phyloP scores from a whole-genome alignment of 2,797 vertebrate species.

The Bucorvus abyssinicus region DNA sequence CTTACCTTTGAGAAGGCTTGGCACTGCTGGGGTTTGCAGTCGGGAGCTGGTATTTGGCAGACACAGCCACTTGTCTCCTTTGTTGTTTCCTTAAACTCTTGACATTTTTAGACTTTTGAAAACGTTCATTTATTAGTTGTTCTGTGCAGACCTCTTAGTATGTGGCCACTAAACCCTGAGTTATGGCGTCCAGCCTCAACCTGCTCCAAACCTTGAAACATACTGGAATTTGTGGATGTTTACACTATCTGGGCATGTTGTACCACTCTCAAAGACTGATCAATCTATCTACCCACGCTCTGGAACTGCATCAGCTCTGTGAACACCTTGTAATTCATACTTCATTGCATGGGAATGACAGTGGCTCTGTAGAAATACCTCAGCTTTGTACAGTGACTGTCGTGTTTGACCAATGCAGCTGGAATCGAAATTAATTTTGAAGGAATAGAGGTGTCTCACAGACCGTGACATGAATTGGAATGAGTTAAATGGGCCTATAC shows the following conservation, averaged over 20 bases:
- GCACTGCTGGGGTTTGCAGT: background rate
- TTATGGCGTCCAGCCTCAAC: background rate
- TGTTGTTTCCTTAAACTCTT: background rate
- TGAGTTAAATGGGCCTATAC: background rate
- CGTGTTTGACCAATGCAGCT: background rate
- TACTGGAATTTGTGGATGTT: background rate
- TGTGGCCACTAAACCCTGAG: background rate
- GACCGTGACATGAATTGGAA: too few relatives aligned
- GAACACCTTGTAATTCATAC: background rate
- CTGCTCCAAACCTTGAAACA: background rate
- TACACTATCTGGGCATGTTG: background rate
- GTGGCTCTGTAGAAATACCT: background rate
- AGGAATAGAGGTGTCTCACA: background rate
- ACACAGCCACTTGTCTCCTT: background rate
- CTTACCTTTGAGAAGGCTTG: background rate
- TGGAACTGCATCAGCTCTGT: background rate
- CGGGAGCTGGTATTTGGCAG: background rate
- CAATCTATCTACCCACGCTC: background rate
- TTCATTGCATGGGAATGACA: background rate
- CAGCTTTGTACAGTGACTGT: background rate
- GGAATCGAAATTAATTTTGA: background rate
- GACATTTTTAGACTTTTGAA: background rate
- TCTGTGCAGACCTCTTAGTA: background rate
- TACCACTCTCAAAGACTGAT: background rate
- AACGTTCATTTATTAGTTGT: background rate